A percentile compares a stretch with the other conserved stretches of the same genome.
These are phyloP conservation scores for Heteromurus nitidus DNA, from an alignment of 2,888 invertebrate species.

Conservation along the genomic window DNA sequence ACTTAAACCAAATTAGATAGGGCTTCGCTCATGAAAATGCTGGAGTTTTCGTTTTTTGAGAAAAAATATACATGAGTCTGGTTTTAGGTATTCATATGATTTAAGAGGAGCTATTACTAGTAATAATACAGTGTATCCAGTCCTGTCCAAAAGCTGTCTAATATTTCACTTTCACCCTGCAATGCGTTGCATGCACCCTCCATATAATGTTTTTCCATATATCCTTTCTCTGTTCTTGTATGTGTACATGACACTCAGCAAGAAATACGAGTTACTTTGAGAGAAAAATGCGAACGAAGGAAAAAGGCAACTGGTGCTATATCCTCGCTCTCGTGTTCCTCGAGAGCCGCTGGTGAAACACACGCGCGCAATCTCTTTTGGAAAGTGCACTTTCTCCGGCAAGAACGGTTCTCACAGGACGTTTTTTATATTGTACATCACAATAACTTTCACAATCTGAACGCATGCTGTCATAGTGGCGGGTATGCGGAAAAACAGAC, in stretches of 20 bases:
- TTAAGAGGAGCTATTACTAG: neutral
- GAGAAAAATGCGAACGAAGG: neutral
- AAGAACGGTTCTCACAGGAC: too few relatives aligned
- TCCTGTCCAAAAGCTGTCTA: neutral
- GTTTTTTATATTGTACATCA: too few relatives aligned
- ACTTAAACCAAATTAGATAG: neutral
- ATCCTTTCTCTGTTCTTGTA: neutral
- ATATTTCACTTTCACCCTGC: slow-evolving; percentile 23
- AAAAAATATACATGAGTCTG: too few relatives aligned
- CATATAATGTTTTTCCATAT: neutral
- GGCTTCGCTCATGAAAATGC: neutral
- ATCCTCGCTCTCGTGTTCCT: too few relatives aligned
- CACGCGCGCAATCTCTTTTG: too few relatives aligned
- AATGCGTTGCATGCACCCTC: neutral
- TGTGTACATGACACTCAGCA: slow-evolving; percentile 15
- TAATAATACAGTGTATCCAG: neutral
- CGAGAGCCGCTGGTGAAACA: too few relatives aligned
- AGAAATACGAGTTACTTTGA: neutral
- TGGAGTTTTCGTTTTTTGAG: neutral
- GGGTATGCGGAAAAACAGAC: too few relatives aligned
- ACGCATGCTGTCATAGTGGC: too few relatives aligned
- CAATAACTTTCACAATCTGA: too few relatives aligned
- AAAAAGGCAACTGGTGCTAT: slow-evolving; percentile 29
- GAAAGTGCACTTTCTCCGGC: too few relatives aligned
- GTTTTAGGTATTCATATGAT: neutral